Evolutionary conservation across 2,797 vertebrate genomes (phyloP), one percentile per base, ranked within the genome.

Genomic region (Coregonus ussuriensis): DNA sequence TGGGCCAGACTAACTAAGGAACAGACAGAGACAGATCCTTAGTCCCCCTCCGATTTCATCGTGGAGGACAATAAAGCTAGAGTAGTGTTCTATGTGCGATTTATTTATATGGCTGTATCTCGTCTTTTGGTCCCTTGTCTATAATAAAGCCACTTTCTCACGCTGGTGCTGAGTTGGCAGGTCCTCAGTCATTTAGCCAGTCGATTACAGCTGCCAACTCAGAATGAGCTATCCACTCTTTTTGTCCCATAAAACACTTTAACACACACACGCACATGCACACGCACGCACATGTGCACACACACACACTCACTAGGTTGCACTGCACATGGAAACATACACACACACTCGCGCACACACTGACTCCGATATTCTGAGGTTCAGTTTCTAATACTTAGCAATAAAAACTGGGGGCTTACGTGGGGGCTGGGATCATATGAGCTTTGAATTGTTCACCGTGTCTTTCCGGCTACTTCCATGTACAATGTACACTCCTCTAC

Each of bases 121-220:
- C 2, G 41, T 9, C 7, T 47, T 11, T 47, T 47, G 41, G 41
- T 2, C 41, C 41, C 41, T 47, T 11, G 41, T 47, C 41, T 47
- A 47, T 47, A 47, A 47, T 47, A 47, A 47, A 47, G 41, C 41
- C 13, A 33, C n/a, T 37, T 14, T 67, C 53, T 62, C 33, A 31
- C 29, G 62, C 66, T 16, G 79, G 71, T 84, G 85, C 87, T 91
- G 87, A 88, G 81, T 87, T 51, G 74, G 85, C 86, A 89, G 83
- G 81, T 88, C 75, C 74, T 81, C 67, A 72, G 79, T 82, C 83
- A 88, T 82, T 88, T 86, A 88, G 79, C 69, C 71, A 70, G 81
- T 88, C 83, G 16, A 71, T 76, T 41, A 9, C 73, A 4, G 31
- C 51, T 63, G 70, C 37, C 71, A 81, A 72, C 78, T 52, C 82